These are phyloP conservation scores for Littorina saxatilis DNA, from an alignment of 1,140 invertebrate species.

Conservation along the genomic window DNA sequence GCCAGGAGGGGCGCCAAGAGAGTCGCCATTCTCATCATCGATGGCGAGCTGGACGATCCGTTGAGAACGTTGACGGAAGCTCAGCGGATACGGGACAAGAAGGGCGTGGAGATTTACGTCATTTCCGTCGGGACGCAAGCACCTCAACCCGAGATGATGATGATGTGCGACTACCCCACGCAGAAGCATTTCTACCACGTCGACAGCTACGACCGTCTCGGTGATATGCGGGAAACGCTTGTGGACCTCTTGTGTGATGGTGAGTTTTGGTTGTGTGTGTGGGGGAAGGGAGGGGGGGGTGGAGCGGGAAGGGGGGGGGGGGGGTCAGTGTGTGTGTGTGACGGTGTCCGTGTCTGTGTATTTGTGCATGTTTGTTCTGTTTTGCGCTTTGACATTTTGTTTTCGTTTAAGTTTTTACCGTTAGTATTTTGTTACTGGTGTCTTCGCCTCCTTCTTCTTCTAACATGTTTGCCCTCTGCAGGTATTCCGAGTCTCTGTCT, in stretches of 20 bases:
- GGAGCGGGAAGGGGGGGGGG: too few species aligned
- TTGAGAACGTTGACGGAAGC: conserved; percentile 67
- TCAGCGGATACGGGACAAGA: conserved; percentile 50
- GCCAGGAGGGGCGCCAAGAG: conserved; percentile 62
- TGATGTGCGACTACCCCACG: conserved; percentile 62
- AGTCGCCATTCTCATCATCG: conserved; percentile 61
- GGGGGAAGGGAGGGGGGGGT: too few species aligned
- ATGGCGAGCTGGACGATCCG: conserved; percentile 58
- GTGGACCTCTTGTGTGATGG: conserved; percentile 63
- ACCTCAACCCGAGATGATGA: conserved; percentile 53
- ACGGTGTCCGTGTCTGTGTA: neutral
- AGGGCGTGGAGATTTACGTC: conserved; percentile 64
- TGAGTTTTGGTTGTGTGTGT: conserved; percentile 41
- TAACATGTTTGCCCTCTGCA: neutral
- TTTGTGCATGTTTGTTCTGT: neutral
- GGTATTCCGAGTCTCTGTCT: neutral
- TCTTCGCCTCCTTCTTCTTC: too few species aligned
- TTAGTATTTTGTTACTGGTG: too few species aligned
- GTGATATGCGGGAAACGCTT: conserved; percentile 48
- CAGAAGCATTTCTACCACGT: conserved; percentile 63
- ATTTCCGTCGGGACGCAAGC: conserved; percentile 57
- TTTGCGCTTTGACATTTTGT: too few species aligned
- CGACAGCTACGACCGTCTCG: conserved; percentile 54
- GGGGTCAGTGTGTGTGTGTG: too few species aligned
- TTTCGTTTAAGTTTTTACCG: too few species aligned